These are phyloP conservation scores for Zygothrica quintamaculata DNA, from an alignment of 2,888 invertebrate species.

Conservation along the genomic window DNA sequence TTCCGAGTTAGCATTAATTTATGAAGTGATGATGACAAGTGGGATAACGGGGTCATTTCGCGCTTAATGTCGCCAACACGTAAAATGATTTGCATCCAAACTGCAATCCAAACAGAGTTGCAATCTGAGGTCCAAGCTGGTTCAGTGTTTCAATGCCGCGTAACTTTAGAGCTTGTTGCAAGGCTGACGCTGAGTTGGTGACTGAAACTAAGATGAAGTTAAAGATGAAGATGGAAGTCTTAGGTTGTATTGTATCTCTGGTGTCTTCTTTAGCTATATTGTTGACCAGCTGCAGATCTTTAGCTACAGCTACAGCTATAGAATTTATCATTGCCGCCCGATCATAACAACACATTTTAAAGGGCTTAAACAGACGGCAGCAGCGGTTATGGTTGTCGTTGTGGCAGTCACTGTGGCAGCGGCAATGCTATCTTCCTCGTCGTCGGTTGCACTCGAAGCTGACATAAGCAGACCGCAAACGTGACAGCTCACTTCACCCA, in stretches of 20 bases:
- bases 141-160: conserved; percentile 55
- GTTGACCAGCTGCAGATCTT: conserved; percentile 4
- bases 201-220: conserved; percentile 22
- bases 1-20: conserved; percentile 75
- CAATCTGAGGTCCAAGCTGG: conserved; percentile 27
- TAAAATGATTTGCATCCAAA: conserved; percentile 80
- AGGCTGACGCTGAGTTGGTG: conserved; percentile 53
- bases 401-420: conserved; percentile 1
- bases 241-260: neutral
- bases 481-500: conserved; percentile 77
- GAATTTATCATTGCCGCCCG: conserved; percentile 74
- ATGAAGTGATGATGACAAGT: conserved; percentile 82
- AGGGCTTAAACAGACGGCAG: conserved; percentile 68
- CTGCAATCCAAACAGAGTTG: no score
- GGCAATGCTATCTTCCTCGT: neutral
- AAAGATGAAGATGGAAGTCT: conserved; percentile 24
- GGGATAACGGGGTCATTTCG: conserved; percentile 83
- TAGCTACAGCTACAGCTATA: conserved; percentile 37
- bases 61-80: conserved; percentile 82
- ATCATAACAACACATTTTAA: conserved; percentile 82
- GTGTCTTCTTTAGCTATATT: conserved; percentile 25
- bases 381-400: conserved; percentile 7
- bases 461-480: conserved; percentile 81
- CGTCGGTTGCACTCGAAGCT: conserved; percentile 73
- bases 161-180: conserved; percentile 73